Evolutionary conservation across 2,888 invertebrate species (phyloP).

Genomic region (Hemithea aestivaria): DNA sequence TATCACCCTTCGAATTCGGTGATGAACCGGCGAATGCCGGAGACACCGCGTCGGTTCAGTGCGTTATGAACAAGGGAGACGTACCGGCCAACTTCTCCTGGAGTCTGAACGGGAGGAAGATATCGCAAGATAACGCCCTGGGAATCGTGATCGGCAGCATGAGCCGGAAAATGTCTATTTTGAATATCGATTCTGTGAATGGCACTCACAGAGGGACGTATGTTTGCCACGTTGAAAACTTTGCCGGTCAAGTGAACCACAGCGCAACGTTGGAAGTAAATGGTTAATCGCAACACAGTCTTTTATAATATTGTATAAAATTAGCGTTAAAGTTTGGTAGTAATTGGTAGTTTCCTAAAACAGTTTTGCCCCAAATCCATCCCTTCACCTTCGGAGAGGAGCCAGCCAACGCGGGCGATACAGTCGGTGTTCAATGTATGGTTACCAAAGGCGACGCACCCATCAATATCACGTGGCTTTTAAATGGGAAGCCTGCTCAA

Average conservation of each 20-base stretch:
- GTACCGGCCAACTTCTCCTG: conserved; percentile 87
- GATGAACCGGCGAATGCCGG: conserved; percentile 86
- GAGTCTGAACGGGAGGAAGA: conserved; percentile 79
- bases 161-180: conserved; percentile 81
- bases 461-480: conserved; percentile 86
- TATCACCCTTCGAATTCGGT: conserved; percentile 83
- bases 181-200: conserved; percentile 84
- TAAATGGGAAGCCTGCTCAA: conserved; percentile 81
- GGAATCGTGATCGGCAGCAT: conserved; percentile 82
- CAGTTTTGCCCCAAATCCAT: conserved; percentile 87
- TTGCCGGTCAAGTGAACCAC: conserved; percentile 83
- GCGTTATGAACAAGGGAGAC: conserved; percentile 88
- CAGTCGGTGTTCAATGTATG: conserved; percentile 86
- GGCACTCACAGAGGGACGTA: conserved; percentile 86
- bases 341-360: conserved; percentile 29
- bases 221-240: conserved; percentile 85
- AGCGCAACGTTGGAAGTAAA: conserved; percentile 85
- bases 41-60: conserved; percentile 85
- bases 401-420: conserved; percentile 87
- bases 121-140: conserved; percentile 73
- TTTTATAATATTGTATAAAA: conserved; percentile 20
- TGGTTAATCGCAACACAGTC: conserved; percentile 69
- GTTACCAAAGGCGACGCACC: conserved; percentile 89
- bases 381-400: conserved; percentile 88
- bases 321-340: conserved; percentile 18